Evolutionary conservation across 2,113 vertebrate genomes (phyloP), one percentile per base, ranked within the genome.

Genomic region (Microtus montanus): DNA sequence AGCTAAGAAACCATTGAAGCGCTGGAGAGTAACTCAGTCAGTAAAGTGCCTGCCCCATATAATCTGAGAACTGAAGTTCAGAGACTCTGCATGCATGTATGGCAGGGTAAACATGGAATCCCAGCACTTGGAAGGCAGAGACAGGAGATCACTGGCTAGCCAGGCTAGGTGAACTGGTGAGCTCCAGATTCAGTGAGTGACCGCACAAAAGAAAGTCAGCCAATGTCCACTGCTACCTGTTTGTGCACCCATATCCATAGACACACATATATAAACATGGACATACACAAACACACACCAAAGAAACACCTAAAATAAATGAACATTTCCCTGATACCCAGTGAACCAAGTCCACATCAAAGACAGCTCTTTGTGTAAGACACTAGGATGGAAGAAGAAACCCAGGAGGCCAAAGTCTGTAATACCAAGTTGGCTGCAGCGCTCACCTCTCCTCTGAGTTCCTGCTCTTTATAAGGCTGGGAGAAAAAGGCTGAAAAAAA

Each of bases 351-450:
- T 49, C 38, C 10, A 24, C 24, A 28, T 47, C 38, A 61, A 47
- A 63, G 22, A 75, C 5, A 41, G 52, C 35, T 91, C 20, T 54
- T 73, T 24, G 11, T 73, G 66, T 28, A n/a, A 47, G 73, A 91
- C 68, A 9, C 68, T 52, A 47, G 80, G 20, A 52, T n/a, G 1
- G n/a, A 89, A 35, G 26, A 70, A 11, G 30, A 63, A 90, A 75
- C 2, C 44, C 14, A 66, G 38, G 64, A 73, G 0, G 8, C 0
- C 10, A 8, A 49, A 4, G 54, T 35, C 3, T 28, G 1, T 66
- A 15, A 61, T 28, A 3, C 10, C 20, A 38, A 9, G n/a, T 19
- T 11, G 5, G 10, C 66, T 44, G 20, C 11, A 24, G 49, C 2
- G 7, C 64, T 66, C 11, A 26, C 63, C n/a, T 82, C 79, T 9